Evolutionary conservation across 2,113 vertebrate species (phyloP), one percentile per base, ranked within the genome.

Genomic region (Semicossyphus pulcher): DNA sequence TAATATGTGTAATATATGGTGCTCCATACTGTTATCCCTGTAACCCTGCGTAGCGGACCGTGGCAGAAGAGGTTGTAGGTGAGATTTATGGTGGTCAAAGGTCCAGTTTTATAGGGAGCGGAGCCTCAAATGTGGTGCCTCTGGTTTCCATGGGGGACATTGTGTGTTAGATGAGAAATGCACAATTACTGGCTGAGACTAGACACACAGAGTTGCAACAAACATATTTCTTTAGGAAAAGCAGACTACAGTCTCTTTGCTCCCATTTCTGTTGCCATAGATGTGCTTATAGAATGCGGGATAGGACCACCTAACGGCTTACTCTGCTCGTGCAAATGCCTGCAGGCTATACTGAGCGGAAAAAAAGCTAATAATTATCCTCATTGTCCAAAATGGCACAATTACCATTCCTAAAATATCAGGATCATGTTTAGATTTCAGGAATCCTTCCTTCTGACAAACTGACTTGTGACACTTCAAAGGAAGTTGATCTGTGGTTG

Each of bases 11-110:
- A 47, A 44, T 51, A 52, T 61, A 47, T 44, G n/a, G 9, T 18
- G 20, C 23, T 20, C 16, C 14, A 32, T 34, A 10, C 16, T 70
- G 29, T 12, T 28, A 26, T 15, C 29, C 16, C 12, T 53, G 34
- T 25, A 41, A 47, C 42, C 7, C 52, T 39, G 18, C n/a, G 28
- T 65, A 25, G 15, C n/a, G 64, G 36, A 51, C 47, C 6, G 1
- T 31, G 6, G n/a, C 47, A 76, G 42, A 18, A 28, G 20, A 28
- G 25, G 31, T 42, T 32, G 23, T 64, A 9, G 39, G 23, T 62
- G 28, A 68, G 68, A 86, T 90, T 89, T 83, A 87, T 80, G 54
- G 59, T 52, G 51, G 49, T 15, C 41, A 85, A 88, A 82, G 58
- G 66, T 78, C 53, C 51, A 26, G 58, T 76, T 87, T 90, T 74